Evolutionary conservation across 1,140 invertebrate species (phyloP).

Genomic region (Bradynema listronoti): DNA sequence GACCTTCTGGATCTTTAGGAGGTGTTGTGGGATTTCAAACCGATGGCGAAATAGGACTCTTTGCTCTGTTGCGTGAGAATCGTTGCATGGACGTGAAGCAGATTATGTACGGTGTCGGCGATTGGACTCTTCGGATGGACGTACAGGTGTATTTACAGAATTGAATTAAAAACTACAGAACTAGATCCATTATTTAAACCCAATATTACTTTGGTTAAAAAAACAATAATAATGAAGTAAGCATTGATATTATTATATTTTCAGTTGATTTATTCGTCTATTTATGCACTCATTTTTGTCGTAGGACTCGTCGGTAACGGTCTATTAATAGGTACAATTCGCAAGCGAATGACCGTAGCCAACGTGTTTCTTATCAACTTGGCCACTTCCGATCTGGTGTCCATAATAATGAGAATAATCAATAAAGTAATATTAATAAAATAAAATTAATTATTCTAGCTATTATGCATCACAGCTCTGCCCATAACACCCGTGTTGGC

Average conservation of each 20-base stretch:
- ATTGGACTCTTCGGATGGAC: conserved; percentile 47
- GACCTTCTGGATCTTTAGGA: too few relatives aligned
- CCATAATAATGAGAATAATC: not conserved
- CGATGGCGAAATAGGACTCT: too few relatives aligned
- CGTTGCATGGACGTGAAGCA: conserved; percentile 47
- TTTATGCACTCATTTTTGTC: conserved; percentile 52
- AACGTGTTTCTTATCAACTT: conserved; percentile 52
- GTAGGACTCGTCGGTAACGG: conserved; percentile 56
- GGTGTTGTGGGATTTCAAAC: too few relatives aligned
- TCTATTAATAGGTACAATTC: conserved; percentile 47
- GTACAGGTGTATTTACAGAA: conserved; percentile 33
- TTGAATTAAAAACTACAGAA: not conserved
- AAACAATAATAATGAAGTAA: conserved; percentile 5
- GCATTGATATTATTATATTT: conserved; percentile 7
- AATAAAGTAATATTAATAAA: not conserved
- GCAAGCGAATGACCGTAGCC: conserved; percentile 48
- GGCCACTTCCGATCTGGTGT: conserved; percentile 54
- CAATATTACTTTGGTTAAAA: not conserved
- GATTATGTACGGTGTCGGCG: conserved; percentile 38
- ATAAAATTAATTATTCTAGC: conserved; percentile 33
- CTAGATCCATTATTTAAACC: not conserved
- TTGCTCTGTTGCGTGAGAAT: conserved; percentile 10
- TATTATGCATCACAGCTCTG: conserved; percentile 57
- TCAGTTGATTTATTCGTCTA: conserved; percentile 48
- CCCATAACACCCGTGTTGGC: conserved; percentile 57